Percentiles rank a stretch among this genome's conserved stretches.
These are phyloP conservation scores for Cloeon dipterum DNA, from an alignment of 2,888 invertebrate species.

Conservation along the genomic window DNA sequence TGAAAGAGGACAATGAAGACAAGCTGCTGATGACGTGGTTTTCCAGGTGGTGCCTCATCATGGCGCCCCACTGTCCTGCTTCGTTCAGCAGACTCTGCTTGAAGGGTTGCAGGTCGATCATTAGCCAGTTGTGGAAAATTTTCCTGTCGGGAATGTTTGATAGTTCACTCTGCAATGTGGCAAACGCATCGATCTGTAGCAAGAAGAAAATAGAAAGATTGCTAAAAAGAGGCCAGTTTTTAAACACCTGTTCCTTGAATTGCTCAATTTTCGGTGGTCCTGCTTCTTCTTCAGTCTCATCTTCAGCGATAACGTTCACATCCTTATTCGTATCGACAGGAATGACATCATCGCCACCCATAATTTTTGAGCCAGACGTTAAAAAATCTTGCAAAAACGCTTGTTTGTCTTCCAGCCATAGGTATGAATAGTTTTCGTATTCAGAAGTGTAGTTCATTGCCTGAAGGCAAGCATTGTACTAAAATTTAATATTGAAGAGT, in stretches of 20 bases:
- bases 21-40: slow-evolving; percentile 57
- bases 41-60: slow-evolving; percentile 68
- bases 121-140: slow-evolving; percentile 57
- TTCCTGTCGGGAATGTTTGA: slow-evolving; percentile 33
- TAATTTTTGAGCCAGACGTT: slow-evolving; percentile 44
- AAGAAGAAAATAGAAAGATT: slow-evolving; percentile 3
- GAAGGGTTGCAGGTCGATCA: slow-evolving; percentile 51
- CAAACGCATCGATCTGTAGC: slow-evolving; percentile 54
- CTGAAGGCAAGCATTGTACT: slow-evolving; percentile 9
- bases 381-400: slow-evolving; percentile 56
- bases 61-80: slow-evolving; percentile 69
- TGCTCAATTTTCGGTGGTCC: slow-evolving; percentile 40
- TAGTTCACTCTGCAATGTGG: slow-evolving; percentile 52
- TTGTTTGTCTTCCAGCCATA: slow-evolving; percentile 62
- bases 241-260: slow-evolving; percentile 45
- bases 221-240: too few species aligned
- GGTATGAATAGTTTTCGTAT: slow-evolving; percentile 43
- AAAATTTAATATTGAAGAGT: slow-evolving; percentile 4
- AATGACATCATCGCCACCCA: slow-evolving; percentile 37
- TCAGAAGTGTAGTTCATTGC: slow-evolving; percentile 19
- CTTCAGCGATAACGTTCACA: slow-evolving; percentile 21
- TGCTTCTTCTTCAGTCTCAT: too few species aligned
- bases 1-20: slow-evolving; percentile 52
- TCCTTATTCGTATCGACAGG: slow-evolving; percentile 9
- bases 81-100: slow-evolving; percentile 62